Conservation (phyloP, 2,113 vertebrate genomes). For the Plotosus lineatus region DNA sequence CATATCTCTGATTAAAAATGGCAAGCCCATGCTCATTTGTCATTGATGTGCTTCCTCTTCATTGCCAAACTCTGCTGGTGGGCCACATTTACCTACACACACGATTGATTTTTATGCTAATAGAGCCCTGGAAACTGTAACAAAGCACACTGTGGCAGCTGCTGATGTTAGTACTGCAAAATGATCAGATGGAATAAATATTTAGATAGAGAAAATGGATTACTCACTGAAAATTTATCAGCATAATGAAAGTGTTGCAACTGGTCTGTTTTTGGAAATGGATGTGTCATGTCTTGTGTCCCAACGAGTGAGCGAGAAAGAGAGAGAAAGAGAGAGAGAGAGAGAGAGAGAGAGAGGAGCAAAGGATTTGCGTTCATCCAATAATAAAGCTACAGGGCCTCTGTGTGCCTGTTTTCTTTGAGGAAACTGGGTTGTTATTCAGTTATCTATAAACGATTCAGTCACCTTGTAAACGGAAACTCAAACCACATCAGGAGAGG, state of each 20-base stretch:
- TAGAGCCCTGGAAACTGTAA: slow-evolving; percentile 36
- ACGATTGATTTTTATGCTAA: slow-evolving; percentile 47
- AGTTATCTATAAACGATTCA: slow-evolving; percentile 70
- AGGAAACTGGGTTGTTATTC: slow-evolving; percentile 66
- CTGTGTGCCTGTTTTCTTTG: neutral
- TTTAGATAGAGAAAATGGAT: slow-evolving; percentile 28
- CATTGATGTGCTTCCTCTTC: slow-evolving; percentile 26
- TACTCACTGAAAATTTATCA: neutral
- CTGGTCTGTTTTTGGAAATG: neutral
- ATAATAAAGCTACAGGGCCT: neutral
- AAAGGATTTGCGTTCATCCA: slow-evolving; percentile 14
- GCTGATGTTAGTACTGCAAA: slow-evolving; percentile 32
- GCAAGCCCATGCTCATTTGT: slow-evolving; percentile 33
- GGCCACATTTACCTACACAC: slow-evolving; percentile 35
- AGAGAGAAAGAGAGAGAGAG: neutral
- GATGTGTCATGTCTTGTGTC: slow-evolving; percentile 14
- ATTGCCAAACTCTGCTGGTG: slow-evolving; percentile 38
- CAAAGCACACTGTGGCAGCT: slow-evolving; percentile 33
- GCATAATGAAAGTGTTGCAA: neutral
- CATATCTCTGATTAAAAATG: slow-evolving; percentile 38
- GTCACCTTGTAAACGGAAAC: slow-evolving; percentile 59
- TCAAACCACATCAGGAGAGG: slow-evolving; percentile 65
- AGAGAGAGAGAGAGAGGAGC: neutral
- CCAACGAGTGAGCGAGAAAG: neutral
- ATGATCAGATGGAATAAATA: slow-evolving; percentile 44